Evolutionary conservation across 53 echinoderm and acorn worm species (phyloP).

Genomic region (Zoroaster sp.): DNA sequence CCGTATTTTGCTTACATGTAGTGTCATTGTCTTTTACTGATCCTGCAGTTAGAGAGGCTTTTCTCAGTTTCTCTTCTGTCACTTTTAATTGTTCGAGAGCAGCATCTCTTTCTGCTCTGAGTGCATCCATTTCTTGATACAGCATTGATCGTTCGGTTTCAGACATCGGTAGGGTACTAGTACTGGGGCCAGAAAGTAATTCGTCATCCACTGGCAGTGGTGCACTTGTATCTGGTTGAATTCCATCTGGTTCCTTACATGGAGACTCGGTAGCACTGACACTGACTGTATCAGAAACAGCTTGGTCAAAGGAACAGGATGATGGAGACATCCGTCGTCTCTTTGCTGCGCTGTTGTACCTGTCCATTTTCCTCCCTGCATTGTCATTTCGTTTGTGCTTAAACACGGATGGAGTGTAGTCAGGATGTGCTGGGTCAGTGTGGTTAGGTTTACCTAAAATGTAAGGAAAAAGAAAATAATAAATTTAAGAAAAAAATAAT

Average conservation of each 20-base stretch:
- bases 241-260: neutral
- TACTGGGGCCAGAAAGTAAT: neutral
- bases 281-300: neutral
- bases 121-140: conserved; percentile 30
- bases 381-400: neutral
- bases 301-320: neutral
- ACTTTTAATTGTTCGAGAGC: neutral
- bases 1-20: conserved; percentile 8
- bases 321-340: neutral
- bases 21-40: conserved; percentile 3
- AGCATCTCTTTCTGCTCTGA: conserved; percentile 32
- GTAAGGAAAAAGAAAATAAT: neutral
- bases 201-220: too few species aligned
- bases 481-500: too few species aligned
- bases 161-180: neutral
- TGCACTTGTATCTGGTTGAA: too few species aligned
- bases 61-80: conserved; percentile 17
- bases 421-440: conserved; percentile 16
- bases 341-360: neutral
- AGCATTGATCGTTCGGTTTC: neutral
- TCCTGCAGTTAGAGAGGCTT: conserved; percentile 22
- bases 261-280: neutral
- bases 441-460: conserved; percentile 17
- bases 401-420: conserved; percentile 28
- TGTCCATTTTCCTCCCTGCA: neutral